Evolutionary conservation across 92 coral and sea anemone genomes (phyloP).

Genomic region (Epizoanthus stellaris): DNA sequence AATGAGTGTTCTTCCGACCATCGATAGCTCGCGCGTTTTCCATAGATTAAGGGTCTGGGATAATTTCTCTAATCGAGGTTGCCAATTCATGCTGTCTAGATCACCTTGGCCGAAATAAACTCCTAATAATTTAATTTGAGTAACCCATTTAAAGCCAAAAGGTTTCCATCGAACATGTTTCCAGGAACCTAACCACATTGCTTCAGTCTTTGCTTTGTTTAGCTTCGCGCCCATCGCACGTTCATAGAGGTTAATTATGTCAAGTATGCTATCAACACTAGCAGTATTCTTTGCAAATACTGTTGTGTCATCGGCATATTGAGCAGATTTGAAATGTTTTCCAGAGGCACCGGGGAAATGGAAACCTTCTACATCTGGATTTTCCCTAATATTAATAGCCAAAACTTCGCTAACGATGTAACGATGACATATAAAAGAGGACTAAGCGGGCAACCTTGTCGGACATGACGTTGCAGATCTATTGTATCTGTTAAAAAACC

Average conservation of each 20-base stretch:
- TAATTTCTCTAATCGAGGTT: too few relatives aligned
- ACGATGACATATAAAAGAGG: background rate
- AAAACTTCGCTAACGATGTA: too few relatives aligned
- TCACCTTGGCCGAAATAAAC: too few relatives aligned
- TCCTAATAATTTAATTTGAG: background rate
- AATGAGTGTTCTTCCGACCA: too few relatives aligned
- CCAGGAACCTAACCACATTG: background rate
- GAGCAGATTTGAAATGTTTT: too few relatives aligned
- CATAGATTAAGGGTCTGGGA: too few relatives aligned
- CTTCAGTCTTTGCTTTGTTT: background rate
- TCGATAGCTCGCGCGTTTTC: too few relatives aligned
- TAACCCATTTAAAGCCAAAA: background rate
- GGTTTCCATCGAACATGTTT: background rate
- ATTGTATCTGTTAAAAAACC: background rate
- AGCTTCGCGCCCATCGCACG: background rate
- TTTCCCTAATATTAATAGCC: background rate
- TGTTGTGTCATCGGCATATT: background rate
- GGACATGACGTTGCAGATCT: background rate
- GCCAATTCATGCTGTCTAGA: too few relatives aligned
- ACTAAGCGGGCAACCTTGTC: too few relatives aligned
- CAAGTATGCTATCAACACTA: too few relatives aligned
- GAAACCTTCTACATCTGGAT: background rate
- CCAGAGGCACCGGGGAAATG: too few relatives aligned
- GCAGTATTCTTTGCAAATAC: background rate
- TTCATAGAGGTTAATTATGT: background rate